Evolutionary conservation across 1,140 invertebrate species (phyloP).

Genomic region (Rhynchophorus ferrugineus): DNA sequence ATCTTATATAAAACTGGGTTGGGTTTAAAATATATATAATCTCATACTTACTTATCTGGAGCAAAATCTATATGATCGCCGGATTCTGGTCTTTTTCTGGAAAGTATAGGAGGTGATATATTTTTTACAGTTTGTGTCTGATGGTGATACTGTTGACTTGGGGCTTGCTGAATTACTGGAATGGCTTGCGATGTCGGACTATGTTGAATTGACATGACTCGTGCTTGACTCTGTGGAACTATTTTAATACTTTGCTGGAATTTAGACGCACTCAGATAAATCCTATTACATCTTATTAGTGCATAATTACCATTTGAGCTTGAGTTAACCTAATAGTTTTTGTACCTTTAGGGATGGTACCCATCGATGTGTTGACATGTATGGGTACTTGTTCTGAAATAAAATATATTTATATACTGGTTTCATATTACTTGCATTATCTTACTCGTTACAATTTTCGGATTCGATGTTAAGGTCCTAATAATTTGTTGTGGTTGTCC

Average conservation of each 20-base stretch:
- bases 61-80: conserved; percentile 37
- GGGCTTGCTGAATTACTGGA: conserved; percentile 24
- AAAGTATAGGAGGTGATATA: conserved; percentile 54
- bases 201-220: conserved; percentile 37
- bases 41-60: conserved; percentile 49
- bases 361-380: conserved; percentile 13
- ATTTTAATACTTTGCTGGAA: conserved; percentile 35
- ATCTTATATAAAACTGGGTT: too few relatives aligned
- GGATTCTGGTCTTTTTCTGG: conserved; percentile 54
- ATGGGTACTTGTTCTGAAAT: conserved; percentile 50
- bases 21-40: too few relatives aligned
- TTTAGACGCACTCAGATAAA: conserved; percentile 4
- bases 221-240: conserved; percentile 38
- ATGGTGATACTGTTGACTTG: conserved; percentile 14
- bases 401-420: conserved; percentile 1
- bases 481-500: conserved; percentile 40
- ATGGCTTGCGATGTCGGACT: conserved; percentile 21
- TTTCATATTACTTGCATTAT: conserved; percentile 1
- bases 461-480: conserved; percentile 43
- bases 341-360: conserved; percentile 46
- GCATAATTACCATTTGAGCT: conserved; percentile 50
- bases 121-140: conserved; percentile 42
- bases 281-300: too few relatives aligned
- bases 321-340: conserved; percentile 53
- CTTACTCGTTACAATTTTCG: conserved; percentile 44